Evolutionary conservation across 2,888 invertebrate species (phyloP).

Genomic region (Erpobdella octoculata): DNA sequence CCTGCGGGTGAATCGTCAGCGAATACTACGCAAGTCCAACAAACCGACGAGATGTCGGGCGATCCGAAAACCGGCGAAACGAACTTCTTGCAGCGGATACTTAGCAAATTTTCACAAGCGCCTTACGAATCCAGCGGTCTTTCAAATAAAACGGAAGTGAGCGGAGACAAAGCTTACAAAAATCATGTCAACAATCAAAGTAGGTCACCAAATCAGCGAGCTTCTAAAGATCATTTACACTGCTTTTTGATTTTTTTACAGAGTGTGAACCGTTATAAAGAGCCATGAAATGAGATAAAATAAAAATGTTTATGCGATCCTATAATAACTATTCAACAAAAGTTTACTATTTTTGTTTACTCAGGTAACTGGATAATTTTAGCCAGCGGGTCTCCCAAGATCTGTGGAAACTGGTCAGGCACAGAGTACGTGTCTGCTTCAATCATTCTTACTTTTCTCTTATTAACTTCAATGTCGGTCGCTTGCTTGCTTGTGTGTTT

Average conservation of each 20-base stretch:
- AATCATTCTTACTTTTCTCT: no score
- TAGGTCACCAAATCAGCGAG: not conserved
- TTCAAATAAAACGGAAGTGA: not conserved
- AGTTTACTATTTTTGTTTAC: not conserved
- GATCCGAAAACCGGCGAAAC: not conserved
- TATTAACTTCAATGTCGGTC: no score
- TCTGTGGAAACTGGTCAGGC: slow-evolving; percentile 30
- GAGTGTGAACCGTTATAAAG: no score
- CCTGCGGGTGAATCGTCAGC: no score
- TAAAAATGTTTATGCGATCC: no score
- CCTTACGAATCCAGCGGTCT: not conserved
- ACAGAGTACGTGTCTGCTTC: slow-evolving; percentile 30
- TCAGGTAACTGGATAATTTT: slow-evolving; percentile 26
- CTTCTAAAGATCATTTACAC: no score
- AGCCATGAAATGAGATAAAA: no score
- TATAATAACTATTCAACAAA: not conserved
- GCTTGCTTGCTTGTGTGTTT: no score
- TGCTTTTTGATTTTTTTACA: no score
- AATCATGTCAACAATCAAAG: slow-evolving; percentile 18
- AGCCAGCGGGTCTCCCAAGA: slow-evolving; percentile 26
- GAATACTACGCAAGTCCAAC: no score
- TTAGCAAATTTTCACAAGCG: not conserved
- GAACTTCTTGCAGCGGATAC: not conserved
- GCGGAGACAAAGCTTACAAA: not conserved
- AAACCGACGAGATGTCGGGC: no score